Evolutionary conservation across 2,113 vertebrate genomes (phyloP).

Genomic region (Pipa parva): DNA sequence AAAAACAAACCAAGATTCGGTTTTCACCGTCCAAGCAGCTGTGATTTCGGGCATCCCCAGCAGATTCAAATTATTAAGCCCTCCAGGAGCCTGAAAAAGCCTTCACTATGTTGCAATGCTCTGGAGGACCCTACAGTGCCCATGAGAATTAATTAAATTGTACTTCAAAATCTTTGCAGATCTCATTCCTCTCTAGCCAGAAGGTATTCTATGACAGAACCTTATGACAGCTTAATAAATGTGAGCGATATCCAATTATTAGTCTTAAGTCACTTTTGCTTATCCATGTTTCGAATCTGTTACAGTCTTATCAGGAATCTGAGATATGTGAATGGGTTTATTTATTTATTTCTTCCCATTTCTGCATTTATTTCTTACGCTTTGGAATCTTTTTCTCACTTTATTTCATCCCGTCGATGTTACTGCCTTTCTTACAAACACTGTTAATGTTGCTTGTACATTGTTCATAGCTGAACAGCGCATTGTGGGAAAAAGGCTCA

Average conservation of each 20-base stretch:
- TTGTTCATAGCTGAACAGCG: no score
- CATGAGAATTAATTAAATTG: constrained; percentile 1
- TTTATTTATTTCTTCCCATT: no score
- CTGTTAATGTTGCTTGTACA: no score
- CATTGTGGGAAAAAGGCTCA: no score
- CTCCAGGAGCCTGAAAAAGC: not conserved
- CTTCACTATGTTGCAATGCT: not conserved
- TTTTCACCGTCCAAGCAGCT: not conserved
- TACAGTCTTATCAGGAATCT: no score
- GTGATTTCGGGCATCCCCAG: not conserved
- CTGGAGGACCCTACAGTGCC: not conserved
- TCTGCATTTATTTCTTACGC: no score
- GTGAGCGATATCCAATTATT: not conserved
- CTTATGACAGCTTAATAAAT: not conserved
- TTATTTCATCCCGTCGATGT: no score
- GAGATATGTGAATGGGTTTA: no score
- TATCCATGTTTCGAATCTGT: not conserved
- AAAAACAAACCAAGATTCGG: not conserved
- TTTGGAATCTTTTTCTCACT: no score
- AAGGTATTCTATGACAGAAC: not conserved
- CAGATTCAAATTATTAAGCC: not conserved
- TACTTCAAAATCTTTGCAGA: not conserved
- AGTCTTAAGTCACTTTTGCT: not conserved
- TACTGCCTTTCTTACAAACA: no score
- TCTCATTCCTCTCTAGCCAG: not conserved